Percentiles rank a stretch among this genome's conserved stretches.
phyloP scores from a whole-genome alignment of 1,140 invertebrate genomes.

The Saccostrea cuccullata region DNA sequence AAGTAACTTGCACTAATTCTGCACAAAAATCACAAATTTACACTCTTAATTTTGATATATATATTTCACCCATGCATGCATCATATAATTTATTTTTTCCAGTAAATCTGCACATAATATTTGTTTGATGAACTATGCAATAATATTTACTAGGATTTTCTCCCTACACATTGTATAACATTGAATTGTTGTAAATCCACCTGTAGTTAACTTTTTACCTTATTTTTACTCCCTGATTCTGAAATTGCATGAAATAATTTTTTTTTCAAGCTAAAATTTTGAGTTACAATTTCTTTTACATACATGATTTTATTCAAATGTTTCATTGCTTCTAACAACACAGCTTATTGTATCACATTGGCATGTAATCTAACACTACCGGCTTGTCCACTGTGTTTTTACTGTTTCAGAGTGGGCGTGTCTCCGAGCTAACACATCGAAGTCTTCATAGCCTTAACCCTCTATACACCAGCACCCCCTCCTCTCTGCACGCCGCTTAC shows the following conservation, averaged over 20 bases:
- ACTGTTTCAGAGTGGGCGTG: slow-evolving; percentile 58
- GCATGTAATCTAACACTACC: slow-evolving; percentile 25
- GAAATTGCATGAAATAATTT: background rate
- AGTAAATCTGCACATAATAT: too few relatives aligned
- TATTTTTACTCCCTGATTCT: background rate
- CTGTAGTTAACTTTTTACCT: background rate
- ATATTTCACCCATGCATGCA: background rate
- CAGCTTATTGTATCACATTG: background rate
- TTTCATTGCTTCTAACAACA: slow-evolving; percentile 1
- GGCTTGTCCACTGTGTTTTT: slow-evolving; percentile 27
- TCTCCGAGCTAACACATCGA: slow-evolving; percentile 48
- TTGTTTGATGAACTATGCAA: too few relatives aligned
- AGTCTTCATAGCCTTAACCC: slow-evolving; percentile 32
- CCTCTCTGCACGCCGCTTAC: slow-evolving; percentile 19
- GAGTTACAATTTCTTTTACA: background rate
- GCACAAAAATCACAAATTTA: slow-evolving; percentile 1
- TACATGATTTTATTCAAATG: background rate
- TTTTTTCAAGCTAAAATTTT: background rate
- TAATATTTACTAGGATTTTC: too few relatives aligned
- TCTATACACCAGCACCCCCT: slow-evolving; percentile 8
- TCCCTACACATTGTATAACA: too few relatives aligned
- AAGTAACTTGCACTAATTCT: background rate
- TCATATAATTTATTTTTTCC: too few relatives aligned
- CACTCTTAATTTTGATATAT: background rate
- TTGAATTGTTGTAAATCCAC: too few relatives aligned